Evolutionary conservation across 2,797 vertebrate genomes (phyloP).

Genomic region (Pipistrellus pygmaeus): DNA sequence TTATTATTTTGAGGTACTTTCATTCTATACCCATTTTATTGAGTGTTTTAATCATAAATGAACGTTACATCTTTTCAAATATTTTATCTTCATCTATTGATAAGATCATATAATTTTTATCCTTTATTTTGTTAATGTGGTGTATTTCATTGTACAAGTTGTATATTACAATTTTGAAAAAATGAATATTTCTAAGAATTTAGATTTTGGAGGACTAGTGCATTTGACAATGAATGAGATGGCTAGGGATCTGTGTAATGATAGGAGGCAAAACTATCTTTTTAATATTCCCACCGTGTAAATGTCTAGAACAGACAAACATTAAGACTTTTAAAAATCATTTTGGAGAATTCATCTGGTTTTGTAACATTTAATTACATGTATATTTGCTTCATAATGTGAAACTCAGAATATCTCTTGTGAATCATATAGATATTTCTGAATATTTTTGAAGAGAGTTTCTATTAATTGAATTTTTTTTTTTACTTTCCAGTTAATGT

Average conservation of each 20-base stretch:
- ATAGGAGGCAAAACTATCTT: background rate
- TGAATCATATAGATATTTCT: background rate
- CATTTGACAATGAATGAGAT: background rate
- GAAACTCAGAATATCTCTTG: background rate
- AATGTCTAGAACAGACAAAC: background rate
- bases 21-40: background rate
- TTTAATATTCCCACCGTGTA: background rate
- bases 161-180: conserved; percentile 34
- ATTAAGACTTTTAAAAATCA: background rate
- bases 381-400: conserved; percentile 3
- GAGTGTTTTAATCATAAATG: background rate
- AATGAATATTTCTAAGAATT: background rate
- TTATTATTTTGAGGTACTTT: background rate
- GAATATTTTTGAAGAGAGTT: conserved; percentile 47
- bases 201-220: background rate
- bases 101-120: background rate
- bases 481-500: conserved; percentile 31
- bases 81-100: background rate
- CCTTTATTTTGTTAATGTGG: background rate
- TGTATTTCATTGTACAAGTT: background rate
- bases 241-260: background rate
- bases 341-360: conserved; percentile 5
- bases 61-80: background rate
- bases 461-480: background rate
- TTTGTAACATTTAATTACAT: conserved; percentile 15